Percentiles rank a stretch among this genome's conserved stretches.
Evolutionary conservation across 2,113 vertebrate genomes (phyloP).

Genomic region (Crotalus helleri): DNA sequence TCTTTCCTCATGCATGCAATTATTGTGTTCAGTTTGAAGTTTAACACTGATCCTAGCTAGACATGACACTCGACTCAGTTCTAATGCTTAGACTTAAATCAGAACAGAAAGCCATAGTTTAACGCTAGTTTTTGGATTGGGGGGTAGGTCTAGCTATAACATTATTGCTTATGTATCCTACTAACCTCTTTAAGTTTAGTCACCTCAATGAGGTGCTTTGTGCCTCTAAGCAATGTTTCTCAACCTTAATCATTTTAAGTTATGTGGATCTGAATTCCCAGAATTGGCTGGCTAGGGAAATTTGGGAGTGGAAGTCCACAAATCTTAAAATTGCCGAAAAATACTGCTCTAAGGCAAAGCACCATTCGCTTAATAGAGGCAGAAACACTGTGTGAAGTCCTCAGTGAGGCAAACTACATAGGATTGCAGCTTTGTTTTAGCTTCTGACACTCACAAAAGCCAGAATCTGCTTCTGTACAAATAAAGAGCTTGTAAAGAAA

Average conservation of each 20-base stretch:
- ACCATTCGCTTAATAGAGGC: neutral
- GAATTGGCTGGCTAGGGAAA: neutral
- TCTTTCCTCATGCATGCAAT: neutral
- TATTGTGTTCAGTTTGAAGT: neutral
- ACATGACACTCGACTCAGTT: neutral
- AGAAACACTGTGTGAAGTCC: neutral
- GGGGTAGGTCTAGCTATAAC: neutral
- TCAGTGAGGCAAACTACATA: neutral
- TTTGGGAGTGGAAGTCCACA: neutral
- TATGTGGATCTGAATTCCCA: neutral
- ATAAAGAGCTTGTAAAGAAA: neutral
- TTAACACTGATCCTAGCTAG: neutral
- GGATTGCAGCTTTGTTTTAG: neutral
- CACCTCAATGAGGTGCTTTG: neutral
- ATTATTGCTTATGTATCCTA: neutral
- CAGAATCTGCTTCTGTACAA: neutral
- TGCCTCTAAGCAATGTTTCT: neutral
- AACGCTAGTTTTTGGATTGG: neutral
- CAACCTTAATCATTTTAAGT: neutral
- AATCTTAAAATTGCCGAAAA: neutral
- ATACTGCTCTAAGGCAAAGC: neutral
- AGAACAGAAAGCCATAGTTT: neutral
- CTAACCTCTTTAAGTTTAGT: neutral
- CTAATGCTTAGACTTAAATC: neutral
- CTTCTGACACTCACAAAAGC: neutral